Base-by-base conservation (phyloP, 2,888 invertebrate genomes). In the Psylliodes chrysocephalus region DNA sequence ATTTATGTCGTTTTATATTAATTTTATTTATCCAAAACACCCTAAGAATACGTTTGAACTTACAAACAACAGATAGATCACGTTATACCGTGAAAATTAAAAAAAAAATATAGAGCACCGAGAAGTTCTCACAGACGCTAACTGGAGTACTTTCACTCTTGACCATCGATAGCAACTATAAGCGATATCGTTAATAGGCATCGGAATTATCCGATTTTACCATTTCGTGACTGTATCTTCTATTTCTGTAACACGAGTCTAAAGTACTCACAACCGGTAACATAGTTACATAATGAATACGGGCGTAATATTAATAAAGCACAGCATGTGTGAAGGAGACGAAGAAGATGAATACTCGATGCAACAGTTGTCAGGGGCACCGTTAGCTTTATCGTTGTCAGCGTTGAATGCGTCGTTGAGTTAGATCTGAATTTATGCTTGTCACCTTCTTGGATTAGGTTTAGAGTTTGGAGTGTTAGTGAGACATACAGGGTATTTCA, bases 301-400 rank as follows among this genome's bases (percentile, higher is more conserved):
- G 22, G 54, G 18, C 46, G 54, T 53, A 56, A 56, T 52, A 63
- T 66, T 66, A 63, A 60, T 63, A 66, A 63, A 66, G 52, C 47
- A 63, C 53, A 22, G 53, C 56, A 56, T 56, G 60, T 55, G 56
- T 56, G 42, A 53, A 60, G 53, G 35, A 54, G 54, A 54, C n/a
- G 2, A 44, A 49, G 49, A 28, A 25, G 49, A 30, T 25, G 46
- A 46, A 22, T 12, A 35, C 12, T 14, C 35, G 59, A 66, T 49
- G 55, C 44, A 63, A 60, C 54, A 61, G 25, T 60, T 63, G 56
- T 33, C 12, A 56, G 19, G 53, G 18, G 51, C 40, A 66, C 66
- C 56, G 66, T 66, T 66, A 66, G 35, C 35, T 19, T 51, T 53
- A 60, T 54, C 54, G 35, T 40, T 54, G 25, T 25, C 42, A 28